phyloP scores from a whole-genome alignment of 2,888 invertebrate species.

The Clanis bilineata region DNA sequence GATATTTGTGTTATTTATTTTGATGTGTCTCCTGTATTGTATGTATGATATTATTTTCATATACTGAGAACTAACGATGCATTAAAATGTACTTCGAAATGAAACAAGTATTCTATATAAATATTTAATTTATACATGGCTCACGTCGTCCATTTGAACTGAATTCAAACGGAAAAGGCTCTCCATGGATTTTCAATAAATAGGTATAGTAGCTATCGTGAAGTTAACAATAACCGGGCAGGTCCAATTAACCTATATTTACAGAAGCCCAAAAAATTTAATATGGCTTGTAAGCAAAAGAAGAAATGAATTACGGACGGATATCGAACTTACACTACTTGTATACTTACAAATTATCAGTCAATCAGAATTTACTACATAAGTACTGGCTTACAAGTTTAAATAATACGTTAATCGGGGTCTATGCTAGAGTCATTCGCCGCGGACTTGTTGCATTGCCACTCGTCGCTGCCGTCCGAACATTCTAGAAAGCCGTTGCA shows the following conservation, averaged over 20 bases:
- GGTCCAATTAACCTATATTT: constrained; percentile 61
- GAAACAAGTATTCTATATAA: constrained; percentile 37
- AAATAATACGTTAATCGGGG: constrained; percentile 52
- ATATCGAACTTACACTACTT: constrained; percentile 34
- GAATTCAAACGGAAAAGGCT: constrained; percentile 78
- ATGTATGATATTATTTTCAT: no score
- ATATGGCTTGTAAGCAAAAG: constrained; percentile 18
- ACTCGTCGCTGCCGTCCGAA: constrained; percentile 88
- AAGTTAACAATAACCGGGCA: constrained; percentile 53
- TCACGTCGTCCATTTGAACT: constrained; percentile 76
- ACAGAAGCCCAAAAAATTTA: constrained; percentile 40
- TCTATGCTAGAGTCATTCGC: constrained; percentile 54
- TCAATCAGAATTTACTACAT: constrained; percentile 63
- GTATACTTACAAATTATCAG: constrained; percentile 76
- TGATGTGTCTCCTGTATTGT: neutral
- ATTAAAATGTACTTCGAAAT: neutral
- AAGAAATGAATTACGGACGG: neutral
- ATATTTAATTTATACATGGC: constrained; percentile 64
- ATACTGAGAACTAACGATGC: no score
- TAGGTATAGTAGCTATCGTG: constrained; percentile 46
- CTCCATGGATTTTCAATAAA: constrained; percentile 72
- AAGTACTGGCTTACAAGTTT: constrained; percentile 65
- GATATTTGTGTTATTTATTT: constrained; percentile 42
- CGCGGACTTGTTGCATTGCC: constrained; percentile 73
- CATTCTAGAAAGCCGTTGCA: constrained; percentile 92